Evolutionary conservation across 2,797 vertebrate genomes (phyloP).

Genomic region (Centropyge bicolor): DNA sequence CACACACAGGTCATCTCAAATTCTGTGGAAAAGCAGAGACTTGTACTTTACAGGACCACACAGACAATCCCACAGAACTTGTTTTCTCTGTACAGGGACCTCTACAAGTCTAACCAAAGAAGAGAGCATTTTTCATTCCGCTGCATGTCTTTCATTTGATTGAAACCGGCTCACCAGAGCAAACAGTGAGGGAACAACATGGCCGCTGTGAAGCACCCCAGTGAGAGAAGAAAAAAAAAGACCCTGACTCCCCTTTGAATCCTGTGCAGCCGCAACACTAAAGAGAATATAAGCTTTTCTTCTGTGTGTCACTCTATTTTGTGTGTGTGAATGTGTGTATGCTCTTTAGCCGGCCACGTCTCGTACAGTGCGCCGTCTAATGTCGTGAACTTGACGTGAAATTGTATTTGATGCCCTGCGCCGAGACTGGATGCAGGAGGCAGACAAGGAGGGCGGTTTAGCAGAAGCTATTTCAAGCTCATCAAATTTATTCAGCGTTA

Average conservation of each 20-base stretch:
- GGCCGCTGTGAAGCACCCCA: constrained; percentile 21
- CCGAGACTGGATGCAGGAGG: constrained; percentile 41
- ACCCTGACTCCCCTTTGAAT: constrained; percentile 34
- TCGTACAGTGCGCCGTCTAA: constrained; percentile 35
- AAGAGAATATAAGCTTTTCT: constrained; percentile 42
- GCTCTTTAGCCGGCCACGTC: constrained; percentile 40
- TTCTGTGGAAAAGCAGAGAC: background rate
- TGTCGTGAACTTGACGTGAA: constrained; percentile 60
- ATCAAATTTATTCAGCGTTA: constrained; percentile 65
- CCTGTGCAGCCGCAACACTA: constrained; percentile 39
- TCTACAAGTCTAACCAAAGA: constrained; percentile 27
- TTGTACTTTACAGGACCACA: background rate
- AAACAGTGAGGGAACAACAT: constrained; percentile 41
- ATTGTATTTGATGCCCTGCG: constrained; percentile 52
- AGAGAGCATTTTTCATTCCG: constrained; percentile 33
- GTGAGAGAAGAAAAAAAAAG: background rate
- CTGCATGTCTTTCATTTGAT: constrained; percentile 48
- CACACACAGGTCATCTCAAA: background rate
- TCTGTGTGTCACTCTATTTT: constrained; percentile 33
- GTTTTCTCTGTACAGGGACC: constrained; percentile 23
- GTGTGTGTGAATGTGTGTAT: constrained; percentile 5
- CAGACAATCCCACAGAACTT: constrained; percentile 15
- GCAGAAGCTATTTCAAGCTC: constrained; percentile 73
- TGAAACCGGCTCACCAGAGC: constrained; percentile 49
- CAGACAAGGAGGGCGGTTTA: constrained; percentile 52